A percentile compares a stretch with the other conserved stretches of the same genome.
Conservation (phyloP, 2,888 invertebrate genomes). For the Petrolisthes manimaculis region DNA sequence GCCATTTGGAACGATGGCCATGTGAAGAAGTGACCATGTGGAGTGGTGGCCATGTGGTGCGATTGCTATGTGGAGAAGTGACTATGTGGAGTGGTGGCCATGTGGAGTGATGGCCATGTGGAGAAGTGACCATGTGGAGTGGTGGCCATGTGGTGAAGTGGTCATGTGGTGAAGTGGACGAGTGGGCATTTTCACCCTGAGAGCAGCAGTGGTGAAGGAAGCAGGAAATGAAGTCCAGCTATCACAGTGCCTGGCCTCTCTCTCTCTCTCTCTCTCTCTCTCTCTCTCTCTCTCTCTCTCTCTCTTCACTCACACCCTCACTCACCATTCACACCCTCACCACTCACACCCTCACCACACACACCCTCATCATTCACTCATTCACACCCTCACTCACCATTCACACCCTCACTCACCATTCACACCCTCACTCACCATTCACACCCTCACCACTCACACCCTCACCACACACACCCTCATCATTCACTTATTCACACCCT, state of each 20-base stretch:
- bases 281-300: constrained; percentile 36
- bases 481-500: background rate
- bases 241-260: constrained; percentile 26
- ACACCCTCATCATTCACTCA: too few relatives aligned
- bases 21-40: background rate
- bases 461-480: background rate
- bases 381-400: too few relatives aligned
- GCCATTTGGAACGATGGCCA: background rate
- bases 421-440: background rate
- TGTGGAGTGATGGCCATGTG: background rate
- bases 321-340: too few relatives aligned
- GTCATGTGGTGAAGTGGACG: background rate
- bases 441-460: background rate
- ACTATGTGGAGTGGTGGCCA: background rate
- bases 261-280: constrained; percentile 23
- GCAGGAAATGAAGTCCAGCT: constrained; percentile 41
- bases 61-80: background rate
- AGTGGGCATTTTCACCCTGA: background rate
- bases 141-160: background rate
- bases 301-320: background rate
- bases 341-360: too few relatives aligned
- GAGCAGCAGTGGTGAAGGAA: background rate
- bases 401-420: background rate
- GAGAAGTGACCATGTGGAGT: background rate
- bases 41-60: background rate